phyloP scores from a whole-genome alignment of 2,797 vertebrate species.

The Tauraco hartlaubi region DNA sequence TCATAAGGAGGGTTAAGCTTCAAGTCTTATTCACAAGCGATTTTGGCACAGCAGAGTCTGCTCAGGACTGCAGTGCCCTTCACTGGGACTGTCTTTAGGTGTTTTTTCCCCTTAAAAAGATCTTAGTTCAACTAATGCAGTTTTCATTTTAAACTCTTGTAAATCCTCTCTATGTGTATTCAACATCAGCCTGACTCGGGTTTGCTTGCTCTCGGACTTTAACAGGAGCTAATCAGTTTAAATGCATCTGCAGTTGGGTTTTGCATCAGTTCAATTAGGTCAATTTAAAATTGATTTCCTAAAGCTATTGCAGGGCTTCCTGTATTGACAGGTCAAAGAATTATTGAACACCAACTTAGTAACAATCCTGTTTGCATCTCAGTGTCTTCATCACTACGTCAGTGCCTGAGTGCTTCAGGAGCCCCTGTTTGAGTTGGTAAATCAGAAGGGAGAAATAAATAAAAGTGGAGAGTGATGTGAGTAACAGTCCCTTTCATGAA shows the following conservation, averaged over 20 bases:
- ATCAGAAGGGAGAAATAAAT: background rate
- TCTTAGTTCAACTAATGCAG: background rate
- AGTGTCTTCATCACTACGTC: background rate
- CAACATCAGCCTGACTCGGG: background rate
- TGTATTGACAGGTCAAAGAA: background rate
- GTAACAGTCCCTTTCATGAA: conserved; percentile 13
- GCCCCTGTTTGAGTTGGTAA: background rate
- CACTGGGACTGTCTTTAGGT: background rate
- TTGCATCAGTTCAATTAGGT: conserved; percentile 2
- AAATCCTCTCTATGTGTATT: background rate
- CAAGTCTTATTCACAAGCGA: background rate
- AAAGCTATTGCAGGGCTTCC: background rate
- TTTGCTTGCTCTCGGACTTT: background rate
- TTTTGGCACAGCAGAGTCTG: too few species aligned
- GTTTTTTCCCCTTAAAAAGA: background rate
- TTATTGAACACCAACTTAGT: background rate
- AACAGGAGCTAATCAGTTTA: background rate
- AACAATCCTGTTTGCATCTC: background rate
- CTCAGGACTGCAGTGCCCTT: background rate
- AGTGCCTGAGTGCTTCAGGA: background rate
- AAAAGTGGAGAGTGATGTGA: background rate
- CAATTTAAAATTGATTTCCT: conserved; percentile 19
- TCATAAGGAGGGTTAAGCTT: background rate
- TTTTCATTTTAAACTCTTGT: background rate
- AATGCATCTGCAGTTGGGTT: background rate